Evolutionary conservation across 2,113 vertebrate species (phyloP), one percentile per base, ranked within the genome.

Genomic region (Xiphophorus couchianus): DNA sequence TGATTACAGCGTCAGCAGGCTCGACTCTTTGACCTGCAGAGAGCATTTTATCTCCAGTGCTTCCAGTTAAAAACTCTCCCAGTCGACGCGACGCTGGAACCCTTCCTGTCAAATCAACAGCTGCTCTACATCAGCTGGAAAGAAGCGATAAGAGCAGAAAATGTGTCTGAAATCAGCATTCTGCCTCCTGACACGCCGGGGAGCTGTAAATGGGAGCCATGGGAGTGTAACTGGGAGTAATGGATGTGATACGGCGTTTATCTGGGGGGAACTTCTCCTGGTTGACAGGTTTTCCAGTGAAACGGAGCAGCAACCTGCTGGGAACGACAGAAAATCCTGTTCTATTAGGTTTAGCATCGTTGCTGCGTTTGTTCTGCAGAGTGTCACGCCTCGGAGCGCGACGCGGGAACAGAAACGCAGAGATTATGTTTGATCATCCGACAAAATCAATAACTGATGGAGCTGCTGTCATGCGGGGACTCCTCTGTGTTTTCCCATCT

Each of bases 371-470:
- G 66, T 48, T 28, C 66, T 44, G 5, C 66, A 44, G 25, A 66
- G 4, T n/a, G 35, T 66, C n/a, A 37, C 25, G 25, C 35, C 62
- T 64, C 30, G 19, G 17, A n/a, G 22, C 64, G 33, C 37, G 33
- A 67, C 33, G 22, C 14, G 27, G 29, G 27, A 66, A 61, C 63
- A 28, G 51, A 58, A 71, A 54, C 51, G 5, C 17, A 5, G 17
- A 42, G 44, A 72, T 44, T 58, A 69, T 14, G 68, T 63, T 71
- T 65, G 42, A 72, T 62, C 63, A 25, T 58, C 8, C 58, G 73
- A 66, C 51, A 60, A 19, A 35, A 66, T 66, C 62, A 71, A 33
- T 61, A 66, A 61, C 25, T 44, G 30, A 78, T 72, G 66, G 11
- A 62, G 5, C n/a, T 9, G 39, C 25, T 13, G 7, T 27, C 1